Percentiles rank a stretch among this genome's conserved stretches.
Conservation (phyloP, 2,797 vertebrate genomes). For the Amphiprion clarkii region DNA sequence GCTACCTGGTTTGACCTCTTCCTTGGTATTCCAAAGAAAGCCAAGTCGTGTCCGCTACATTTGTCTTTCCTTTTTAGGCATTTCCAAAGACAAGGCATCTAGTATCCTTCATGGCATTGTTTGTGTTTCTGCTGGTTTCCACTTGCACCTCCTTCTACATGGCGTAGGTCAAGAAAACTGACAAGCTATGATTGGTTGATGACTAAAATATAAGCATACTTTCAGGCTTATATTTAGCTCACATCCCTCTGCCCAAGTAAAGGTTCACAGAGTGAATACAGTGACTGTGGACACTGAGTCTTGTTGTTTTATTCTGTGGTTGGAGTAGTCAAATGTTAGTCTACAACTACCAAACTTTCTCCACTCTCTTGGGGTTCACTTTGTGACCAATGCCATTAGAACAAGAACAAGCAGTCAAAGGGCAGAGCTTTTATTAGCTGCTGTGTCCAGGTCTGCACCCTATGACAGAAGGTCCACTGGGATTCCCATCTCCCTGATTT, state of each 20-base stretch:
- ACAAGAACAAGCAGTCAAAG: conserved; percentile 21
- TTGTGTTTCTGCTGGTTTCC: neutral
- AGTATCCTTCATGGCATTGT: neutral
- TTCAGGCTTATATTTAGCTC: neutral
- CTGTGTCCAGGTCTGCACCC: conserved; percentile 4
- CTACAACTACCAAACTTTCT: conserved; percentile 9
- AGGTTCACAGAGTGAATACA: neutral
- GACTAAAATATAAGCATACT: neutral
- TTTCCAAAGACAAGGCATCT: neutral
- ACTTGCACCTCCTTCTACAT: neutral
- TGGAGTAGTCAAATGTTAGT: neutral
- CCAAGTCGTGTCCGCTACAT: too few species aligned
- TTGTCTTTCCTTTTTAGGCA: neutral
- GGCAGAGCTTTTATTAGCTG: conserved; percentile 14
- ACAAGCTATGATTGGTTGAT: neutral
- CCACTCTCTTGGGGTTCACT: conserved; percentile 10
- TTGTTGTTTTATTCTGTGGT: neutral
- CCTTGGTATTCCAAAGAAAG: too few species aligned
- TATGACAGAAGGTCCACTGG: conserved; percentile 29
- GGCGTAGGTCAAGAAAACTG: neutral
- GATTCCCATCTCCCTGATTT: conserved; percentile 20
- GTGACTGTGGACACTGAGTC: too few species aligned
- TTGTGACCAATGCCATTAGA: conserved; percentile 24
- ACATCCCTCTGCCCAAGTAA: neutral
- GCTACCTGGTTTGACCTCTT: too few species aligned